phyloP scores from a whole-genome alignment of 2,888 invertebrate genomes.

The Keiferia lycopersicella region DNA sequence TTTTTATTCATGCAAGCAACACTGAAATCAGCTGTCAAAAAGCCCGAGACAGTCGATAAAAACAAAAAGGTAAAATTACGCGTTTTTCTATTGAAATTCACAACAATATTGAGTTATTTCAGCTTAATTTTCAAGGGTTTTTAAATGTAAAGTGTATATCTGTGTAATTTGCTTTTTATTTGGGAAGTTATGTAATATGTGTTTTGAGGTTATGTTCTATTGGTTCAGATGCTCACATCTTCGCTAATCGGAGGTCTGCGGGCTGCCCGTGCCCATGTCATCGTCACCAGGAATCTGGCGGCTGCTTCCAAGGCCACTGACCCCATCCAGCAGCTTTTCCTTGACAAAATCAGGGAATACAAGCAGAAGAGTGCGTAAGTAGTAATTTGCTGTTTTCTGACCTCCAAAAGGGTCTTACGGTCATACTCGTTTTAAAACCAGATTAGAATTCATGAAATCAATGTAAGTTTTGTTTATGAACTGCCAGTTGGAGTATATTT shows the following conservation, averaged over 20 bases:
- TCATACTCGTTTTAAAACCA: not conserved
- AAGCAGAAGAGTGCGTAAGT: constrained; percentile 92
- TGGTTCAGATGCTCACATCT: constrained; percentile 81
- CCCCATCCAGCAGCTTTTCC: constrained; percentile 96
- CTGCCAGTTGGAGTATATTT: too few relatives aligned
- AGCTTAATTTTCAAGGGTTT: not conserved
- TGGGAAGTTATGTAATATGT: constrained; percentile 57
- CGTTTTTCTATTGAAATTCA: constrained; percentile 1
- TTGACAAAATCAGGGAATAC: constrained; percentile 96
- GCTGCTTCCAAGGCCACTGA: constrained; percentile 89
- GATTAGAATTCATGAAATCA: not conserved
- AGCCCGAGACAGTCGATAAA: constrained; percentile 38
- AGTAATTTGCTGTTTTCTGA: constrained; percentile 25
- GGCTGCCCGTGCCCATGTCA: constrained; percentile 71
- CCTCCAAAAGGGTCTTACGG: not conserved
- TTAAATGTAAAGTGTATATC: constrained; percentile 18
- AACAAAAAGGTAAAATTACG: constrained; percentile 48
- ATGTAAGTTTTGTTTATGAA: too few relatives aligned
- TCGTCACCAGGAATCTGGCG: constrained; percentile 86
- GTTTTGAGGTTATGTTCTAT: constrained; percentile 61
- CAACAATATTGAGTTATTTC: not conserved
- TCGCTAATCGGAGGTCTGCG: constrained; percentile 74
- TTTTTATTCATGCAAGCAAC: constrained; percentile 25
- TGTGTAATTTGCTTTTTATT: constrained; percentile 28
- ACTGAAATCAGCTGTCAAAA: constrained; percentile 43